Evolutionary conservation across 2,113 vertebrate genomes (phyloP).

Genomic region (Euleptes europaea): DNA sequence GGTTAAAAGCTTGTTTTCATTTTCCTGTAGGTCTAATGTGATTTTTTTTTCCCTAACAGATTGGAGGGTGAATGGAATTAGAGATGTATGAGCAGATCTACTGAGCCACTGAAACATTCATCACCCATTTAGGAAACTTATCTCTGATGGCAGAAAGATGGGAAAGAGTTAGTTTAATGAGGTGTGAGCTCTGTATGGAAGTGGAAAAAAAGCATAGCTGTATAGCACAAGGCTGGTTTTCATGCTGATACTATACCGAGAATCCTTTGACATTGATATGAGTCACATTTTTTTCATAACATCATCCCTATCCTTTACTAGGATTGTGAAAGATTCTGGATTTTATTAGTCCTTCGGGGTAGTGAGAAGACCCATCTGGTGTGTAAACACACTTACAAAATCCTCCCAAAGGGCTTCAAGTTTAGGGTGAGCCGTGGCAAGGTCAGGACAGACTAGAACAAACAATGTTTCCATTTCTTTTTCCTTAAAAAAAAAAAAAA

Average conservation of each 20-base stretch:
- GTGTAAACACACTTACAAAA: constrained; percentile 22
- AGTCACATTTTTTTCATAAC: constrained; percentile 29
- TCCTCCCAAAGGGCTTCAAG: constrained; percentile 4
- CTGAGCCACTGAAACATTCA: constrained; percentile 16
- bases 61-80: constrained; percentile 23
- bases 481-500: not conserved
- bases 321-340: constrained; percentile 17
- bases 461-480: constrained; percentile 11
- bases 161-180: constrained; percentile 11
- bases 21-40: constrained; percentile 37
- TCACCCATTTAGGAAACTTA: not conserved
- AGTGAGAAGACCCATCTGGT: constrained; percentile 12
- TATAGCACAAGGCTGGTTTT: constrained; percentile 8
- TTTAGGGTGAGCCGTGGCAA: constrained; percentile 22
- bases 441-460: not conserved
- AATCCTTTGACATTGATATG: constrained; percentile 21
- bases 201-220: constrained; percentile 13
- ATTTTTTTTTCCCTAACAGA: constrained; percentile 7
- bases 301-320: constrained; percentile 16
- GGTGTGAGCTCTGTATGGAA: not conserved
- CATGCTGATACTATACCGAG: not conserved
- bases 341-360: constrained; percentile 31
- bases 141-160: not conserved
- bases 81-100: constrained; percentile 9
- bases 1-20: constrained; percentile 23